Evolutionary conservation across 2,888 invertebrate species (phyloP), one percentile per base, ranked within the genome.

Genomic region (Sphinx pinastri): DNA sequence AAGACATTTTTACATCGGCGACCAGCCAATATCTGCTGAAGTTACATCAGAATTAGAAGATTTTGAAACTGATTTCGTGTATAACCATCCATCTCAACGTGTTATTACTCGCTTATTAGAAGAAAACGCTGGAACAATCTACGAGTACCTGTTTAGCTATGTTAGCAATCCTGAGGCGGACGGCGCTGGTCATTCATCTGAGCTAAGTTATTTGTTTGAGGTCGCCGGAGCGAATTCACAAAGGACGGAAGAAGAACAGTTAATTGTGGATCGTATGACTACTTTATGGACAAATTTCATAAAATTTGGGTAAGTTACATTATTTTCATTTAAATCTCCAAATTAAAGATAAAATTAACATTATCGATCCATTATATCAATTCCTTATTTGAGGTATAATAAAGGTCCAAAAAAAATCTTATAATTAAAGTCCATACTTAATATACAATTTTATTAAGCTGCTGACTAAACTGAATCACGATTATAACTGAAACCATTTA

Each of bases 251-350:
- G 79, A 84, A 16, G 89, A 89, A 66, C 79, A 86, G 73, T 67
- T 88, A 6, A 78, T 92, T 45, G 76, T 79, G 8, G 85, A 91
- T 58, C 86, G 88, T 14, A 82, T 93, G 19, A 85, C 88, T 16
- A 84, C 84, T 19, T 75, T 93, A 70, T 93, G 93, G 93, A 75
- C 88, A 0, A 93, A 93, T 75, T 93, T 93, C 69, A 84, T 93
- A 4, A 93, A 93, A 84, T 86, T 84, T 73, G 93, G 92, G 93
- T 93, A 82, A 84, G 85, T 79, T 54, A 14, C 45, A n/a, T 52
- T 8, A 67, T 11, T 1, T 58, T 13, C 14, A 14, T 49, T 25
- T n/a, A 45, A n/a, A 31, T 14, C 38, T 51, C 7, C 13, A 12
- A 4, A 51, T 51, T 51, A 13, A 11, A 51, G 10, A 13, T 51